Percentiles rank a stretch among this genome's conserved stretches.
These are phyloP conservation scores for Riparia riparia DNA, from an alignment of 2,113 vertebrate species.

Conservation along the genomic window DNA sequence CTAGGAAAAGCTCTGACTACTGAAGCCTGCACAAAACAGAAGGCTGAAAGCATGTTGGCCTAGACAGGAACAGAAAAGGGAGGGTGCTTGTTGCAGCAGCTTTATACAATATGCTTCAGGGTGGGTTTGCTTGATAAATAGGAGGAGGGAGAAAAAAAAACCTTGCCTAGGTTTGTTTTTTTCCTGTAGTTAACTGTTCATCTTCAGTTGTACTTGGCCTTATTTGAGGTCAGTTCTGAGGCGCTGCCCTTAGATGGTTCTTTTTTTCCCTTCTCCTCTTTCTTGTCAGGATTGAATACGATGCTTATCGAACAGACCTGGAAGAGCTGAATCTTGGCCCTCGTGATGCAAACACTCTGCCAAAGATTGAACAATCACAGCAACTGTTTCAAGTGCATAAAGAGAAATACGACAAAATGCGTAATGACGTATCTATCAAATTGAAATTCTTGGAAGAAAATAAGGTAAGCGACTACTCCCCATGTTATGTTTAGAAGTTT, in stretches of 20 bases:
- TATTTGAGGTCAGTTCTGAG: neutral
- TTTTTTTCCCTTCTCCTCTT: neutral
- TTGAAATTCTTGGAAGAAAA: constrained; percentile 98
- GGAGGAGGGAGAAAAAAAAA: neutral
- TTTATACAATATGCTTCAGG: neutral
- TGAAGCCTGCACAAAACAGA: neutral
- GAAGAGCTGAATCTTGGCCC: constrained; percentile 96
- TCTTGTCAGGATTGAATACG: constrained; percentile 89
- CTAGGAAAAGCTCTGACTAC: neutral
- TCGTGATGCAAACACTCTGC: constrained; percentile 89
- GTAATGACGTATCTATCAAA: constrained; percentile 92
- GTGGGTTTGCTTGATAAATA: neutral
- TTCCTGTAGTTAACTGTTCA: neutral
- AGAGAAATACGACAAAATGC: constrained; percentile 96
- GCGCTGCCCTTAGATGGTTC: neutral
- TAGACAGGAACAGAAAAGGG: neutral
- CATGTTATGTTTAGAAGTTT: neutral
- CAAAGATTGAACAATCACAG: constrained; percentile 94
- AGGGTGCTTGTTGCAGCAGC: neutral
- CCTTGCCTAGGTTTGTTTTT: accelerated
- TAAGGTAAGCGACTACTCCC: constrained; percentile 82
- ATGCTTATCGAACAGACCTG: constrained; percentile 95
- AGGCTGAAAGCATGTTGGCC: neutral
- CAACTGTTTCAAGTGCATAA: constrained; percentile 91
- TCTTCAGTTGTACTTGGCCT: neutral